Evolutionary conservation across 2,888 invertebrate genomes (phyloP).

Genomic region (Zaprionus bogoriensis): DNA sequence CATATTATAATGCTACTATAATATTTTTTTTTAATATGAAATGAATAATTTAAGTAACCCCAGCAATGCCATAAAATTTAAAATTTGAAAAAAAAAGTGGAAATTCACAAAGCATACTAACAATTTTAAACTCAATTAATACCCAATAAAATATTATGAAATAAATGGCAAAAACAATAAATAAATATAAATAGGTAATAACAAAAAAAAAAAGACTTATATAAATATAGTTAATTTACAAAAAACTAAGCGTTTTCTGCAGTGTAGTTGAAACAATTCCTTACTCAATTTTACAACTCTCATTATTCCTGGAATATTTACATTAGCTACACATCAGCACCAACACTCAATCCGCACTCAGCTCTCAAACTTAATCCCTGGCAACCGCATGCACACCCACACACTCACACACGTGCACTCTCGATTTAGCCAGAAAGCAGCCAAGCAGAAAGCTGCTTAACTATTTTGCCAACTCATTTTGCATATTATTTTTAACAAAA

Average conservation of each 20-base stretch:
- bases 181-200: neutral
- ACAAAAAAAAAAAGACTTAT: neutral
- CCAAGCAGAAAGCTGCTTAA: conserved; percentile 64
- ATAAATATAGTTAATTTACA: neutral
- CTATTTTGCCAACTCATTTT: conserved; percentile 68
- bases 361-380: conserved; percentile 28
- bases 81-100: too few relatives aligned
- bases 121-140: too few relatives aligned
- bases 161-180: too few relatives aligned
- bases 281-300: conserved; percentile 14
- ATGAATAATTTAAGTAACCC: too few relatives aligned
- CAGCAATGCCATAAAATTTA: too few relatives aligned
- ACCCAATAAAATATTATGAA: too few relatives aligned
- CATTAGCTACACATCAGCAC: conserved; percentile 36
- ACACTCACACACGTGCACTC: conserved; percentile 22
- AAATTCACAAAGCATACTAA: too few relatives aligned
- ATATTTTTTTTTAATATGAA: too few relatives aligned
- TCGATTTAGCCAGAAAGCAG: conserved; percentile 50
- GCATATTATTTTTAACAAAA: conserved; percentile 61
- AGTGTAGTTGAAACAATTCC: conserved; percentile 8
- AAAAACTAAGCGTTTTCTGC: neutral
- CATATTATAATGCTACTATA: too few relatives aligned
- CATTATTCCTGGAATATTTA: conserved; percentile 22
- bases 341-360: conserved; percentile 27
- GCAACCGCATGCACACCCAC: conserved; percentile 13